phyloP scores from a whole-genome alignment of 35 echinoderm and acorn worm genomes.

The Stichopus chloronotus region DNA sequence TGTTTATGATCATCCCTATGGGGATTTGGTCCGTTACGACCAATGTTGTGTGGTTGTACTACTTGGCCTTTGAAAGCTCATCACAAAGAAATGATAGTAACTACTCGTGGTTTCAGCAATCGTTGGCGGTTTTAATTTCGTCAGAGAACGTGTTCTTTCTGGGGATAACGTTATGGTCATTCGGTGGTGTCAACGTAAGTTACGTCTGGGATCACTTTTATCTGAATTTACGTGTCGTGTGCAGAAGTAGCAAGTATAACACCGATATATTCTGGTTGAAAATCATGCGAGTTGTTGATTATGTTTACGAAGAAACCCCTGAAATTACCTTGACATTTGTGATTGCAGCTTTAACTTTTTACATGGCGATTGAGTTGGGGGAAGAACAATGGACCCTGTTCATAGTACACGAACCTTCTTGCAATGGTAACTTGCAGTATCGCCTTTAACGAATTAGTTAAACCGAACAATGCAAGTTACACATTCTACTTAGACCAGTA shows the following conservation, averaged over 20 bases:
- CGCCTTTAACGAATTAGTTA: not conserved
- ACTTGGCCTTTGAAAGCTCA: not conserved
- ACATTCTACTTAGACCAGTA: no score
- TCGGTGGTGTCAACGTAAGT: slow-evolving; percentile 5
- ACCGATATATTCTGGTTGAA: slow-evolving; percentile 16
- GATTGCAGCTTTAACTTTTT: not conserved
- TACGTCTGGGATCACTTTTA: slow-evolving; percentile 36
- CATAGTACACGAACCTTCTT: slow-evolving; percentile 4
- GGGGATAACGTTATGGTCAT: not conserved
- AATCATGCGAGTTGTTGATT: slow-evolving; percentile 18
- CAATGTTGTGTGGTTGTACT: slow-evolving; percentile 6
- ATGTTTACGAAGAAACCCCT: not conserved
- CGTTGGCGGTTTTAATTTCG: slow-evolving; percentile 6
- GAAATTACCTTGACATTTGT: not conserved
- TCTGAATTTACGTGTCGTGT: not conserved
- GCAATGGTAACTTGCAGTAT: not conserved
- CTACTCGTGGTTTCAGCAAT: not conserved
- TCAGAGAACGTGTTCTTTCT: slow-evolving; percentile 6
- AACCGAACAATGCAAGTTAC: no score
- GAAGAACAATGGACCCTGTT: slow-evolving; percentile 21
- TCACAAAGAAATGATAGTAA: not conserved
- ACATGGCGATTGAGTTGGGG: slow-evolving; percentile 27
- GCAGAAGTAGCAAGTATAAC: not conserved
- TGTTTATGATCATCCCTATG: not conserved
- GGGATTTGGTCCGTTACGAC: slow-evolving; percentile 29